Percentiles rank a stretch among this genome's conserved stretches.
phyloP scores from a whole-genome alignment of 2,113 vertebrate genomes.

The Tyrannus savana region DNA sequence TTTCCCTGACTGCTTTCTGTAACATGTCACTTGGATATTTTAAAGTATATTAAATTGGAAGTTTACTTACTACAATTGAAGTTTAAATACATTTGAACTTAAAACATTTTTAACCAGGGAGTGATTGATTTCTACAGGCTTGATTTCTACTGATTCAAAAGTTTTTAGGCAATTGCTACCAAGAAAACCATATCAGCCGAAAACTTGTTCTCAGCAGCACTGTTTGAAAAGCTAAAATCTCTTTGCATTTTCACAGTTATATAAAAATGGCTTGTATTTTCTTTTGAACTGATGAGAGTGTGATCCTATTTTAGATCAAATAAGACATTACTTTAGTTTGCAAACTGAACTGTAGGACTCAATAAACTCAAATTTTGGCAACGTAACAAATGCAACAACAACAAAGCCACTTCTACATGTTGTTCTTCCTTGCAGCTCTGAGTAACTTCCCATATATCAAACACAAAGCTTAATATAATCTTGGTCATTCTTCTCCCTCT shows the following conservation, averaged over 20 bases:
- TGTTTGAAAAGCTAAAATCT: not conserved
- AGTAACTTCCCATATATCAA: constrained; percentile 58
- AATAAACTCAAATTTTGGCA: constrained; percentile 60
- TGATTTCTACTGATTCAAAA: not conserved
- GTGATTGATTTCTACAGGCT: not conserved
- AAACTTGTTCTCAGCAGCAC: not conserved
- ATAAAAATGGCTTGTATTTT: not conserved
- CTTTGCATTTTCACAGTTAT: not conserved
- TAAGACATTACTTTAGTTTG: constrained; percentile 1
- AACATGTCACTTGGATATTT: not conserved
- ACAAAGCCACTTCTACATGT: constrained; percentile 35
- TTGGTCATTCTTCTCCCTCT: not conserved
- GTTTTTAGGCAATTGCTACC: not conserved
- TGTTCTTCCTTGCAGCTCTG: constrained; percentile 45
- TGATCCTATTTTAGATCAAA: constrained; percentile 60
- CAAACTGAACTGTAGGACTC: not conserved
- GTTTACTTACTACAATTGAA: not conserved
- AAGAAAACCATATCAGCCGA: not conserved
- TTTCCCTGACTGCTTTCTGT: not conserved
- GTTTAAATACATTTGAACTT: not conserved
- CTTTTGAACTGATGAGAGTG: not conserved
- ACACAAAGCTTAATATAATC: constrained; percentile 46
- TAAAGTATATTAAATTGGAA: not conserved
- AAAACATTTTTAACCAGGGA: not conserved
- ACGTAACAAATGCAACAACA: constrained; percentile 51